Conservation (phyloP, 2,113 vertebrate genomes). For the Sialia sialis region DNA sequence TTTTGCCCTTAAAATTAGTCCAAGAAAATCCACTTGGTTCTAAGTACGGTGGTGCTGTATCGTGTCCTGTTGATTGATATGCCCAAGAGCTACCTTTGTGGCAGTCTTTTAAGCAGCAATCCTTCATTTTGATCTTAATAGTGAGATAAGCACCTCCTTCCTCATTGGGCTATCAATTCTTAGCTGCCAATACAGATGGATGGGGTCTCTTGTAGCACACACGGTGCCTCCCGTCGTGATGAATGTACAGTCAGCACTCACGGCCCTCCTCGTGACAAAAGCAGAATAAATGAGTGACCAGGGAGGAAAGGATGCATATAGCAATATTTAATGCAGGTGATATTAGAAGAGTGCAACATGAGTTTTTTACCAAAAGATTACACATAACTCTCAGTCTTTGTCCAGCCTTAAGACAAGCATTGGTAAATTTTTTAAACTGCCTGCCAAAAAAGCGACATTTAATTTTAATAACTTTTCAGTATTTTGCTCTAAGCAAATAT, state of each 20-base stretch:
- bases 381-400: background rate
- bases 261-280: conserved; percentile 74
- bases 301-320: background rate
- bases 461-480: background rate
- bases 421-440: conserved; percentile 5
- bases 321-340: background rate
- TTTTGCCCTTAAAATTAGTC: conserved; percentile 70
- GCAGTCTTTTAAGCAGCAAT: conserved; percentile 81
- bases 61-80: conserved; percentile 77
- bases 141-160: conserved; percentile 57
- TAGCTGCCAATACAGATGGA: conserved; percentile 89
- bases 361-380: background rate
- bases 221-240: conserved; percentile 73
- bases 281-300: conserved; percentile 55
- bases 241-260: conserved; percentile 84
- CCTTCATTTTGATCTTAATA: conserved; percentile 78
- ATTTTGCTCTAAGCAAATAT: conserved; percentile 29
- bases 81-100: conserved; percentile 73
- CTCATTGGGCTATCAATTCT: conserved; percentile 70
- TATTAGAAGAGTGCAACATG: background rate
- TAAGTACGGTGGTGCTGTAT: conserved; percentile 55
- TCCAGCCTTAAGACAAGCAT: background rate
- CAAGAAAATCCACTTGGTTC: conserved; percentile 73
- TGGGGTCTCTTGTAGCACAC: conserved; percentile 76
- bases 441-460: background rate